Evolutionary conservation across 2,888 invertebrate genomes (phyloP).

Genomic region (Limnephilus lunatus): DNA sequence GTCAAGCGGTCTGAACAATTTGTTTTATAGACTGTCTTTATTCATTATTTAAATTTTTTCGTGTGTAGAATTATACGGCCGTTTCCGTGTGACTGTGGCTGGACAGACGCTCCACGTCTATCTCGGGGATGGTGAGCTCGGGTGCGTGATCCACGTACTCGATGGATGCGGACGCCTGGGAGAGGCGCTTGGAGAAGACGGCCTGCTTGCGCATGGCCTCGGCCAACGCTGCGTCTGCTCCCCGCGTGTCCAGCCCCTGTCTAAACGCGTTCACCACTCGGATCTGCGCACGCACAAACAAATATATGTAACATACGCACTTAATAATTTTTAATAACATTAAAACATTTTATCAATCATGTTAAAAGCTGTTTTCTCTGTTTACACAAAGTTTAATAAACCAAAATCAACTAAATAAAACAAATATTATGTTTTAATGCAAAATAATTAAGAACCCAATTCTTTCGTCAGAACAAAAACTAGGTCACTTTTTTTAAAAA

Average conservation of each 20-base stretch:
- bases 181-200: conserved; percentile 93
- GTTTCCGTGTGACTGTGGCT: conserved; percentile 97
- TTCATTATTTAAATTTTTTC: conserved; percentile 31
- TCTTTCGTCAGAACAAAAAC: no score
- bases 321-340: not conserved
- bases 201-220: conserved; percentile 96
- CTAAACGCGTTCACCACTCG: conserved; percentile 99
- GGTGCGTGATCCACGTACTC: conserved; percentile 94
- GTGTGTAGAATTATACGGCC: conserved; percentile 83
- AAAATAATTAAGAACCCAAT: no score
- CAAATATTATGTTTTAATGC: not conserved
- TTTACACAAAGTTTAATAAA: not conserved
- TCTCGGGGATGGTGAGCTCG: conserved; percentile 92
- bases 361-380: not conserved
- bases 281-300: conserved; percentile 78
- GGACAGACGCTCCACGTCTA: conserved; percentile 94
- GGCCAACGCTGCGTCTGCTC: conserved; percentile 94
- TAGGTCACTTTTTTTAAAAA: no score
- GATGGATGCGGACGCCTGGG: conserved; percentile 91
- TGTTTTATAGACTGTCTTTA: conserved; percentile 50
- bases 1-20: conserved; percentile 42
- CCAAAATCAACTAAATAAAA: not conserved
- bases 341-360: not conserved
- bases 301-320: not conserved
- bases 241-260: conserved; percentile 98